Evolutionary conservation across 2,888 invertebrate genomes (phyloP), one percentile per base, ranked within the genome.

Genomic region (Xylocampa areola): DNA sequence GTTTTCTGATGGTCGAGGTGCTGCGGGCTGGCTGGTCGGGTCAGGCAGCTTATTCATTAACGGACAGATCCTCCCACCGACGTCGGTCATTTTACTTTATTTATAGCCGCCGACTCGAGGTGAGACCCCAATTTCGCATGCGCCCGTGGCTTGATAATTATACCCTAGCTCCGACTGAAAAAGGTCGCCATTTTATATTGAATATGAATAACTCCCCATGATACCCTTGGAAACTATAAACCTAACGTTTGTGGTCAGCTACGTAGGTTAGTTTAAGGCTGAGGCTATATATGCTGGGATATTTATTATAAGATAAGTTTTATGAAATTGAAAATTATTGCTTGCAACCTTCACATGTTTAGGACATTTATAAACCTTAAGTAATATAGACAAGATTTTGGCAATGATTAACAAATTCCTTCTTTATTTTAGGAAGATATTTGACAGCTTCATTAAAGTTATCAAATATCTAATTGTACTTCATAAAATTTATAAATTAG

Each of bases 91-190:
- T 91, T 94, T 92, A 84, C 84, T 92, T 94, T 94, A 93, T 93
- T 92, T 92, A 92, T 88, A 88, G 85, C 84, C 85, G 87, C 81
- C 84, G 86, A 81, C 84, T 68, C 86, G 91, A 92, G 92, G 92
- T 92, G 92, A 92, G 91, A 93, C 93, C 92, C 94, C 91, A 93
- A 94, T 94, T 93, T 94, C 87, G 94, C 94, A 91, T 92, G 85
- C 88, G 90, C 86, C 88, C 81, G 86, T 87, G 86, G 86, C 89
- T 87, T 84, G 86, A 91, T 93, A 94, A 92, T 94, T 92, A 93
- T 92, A 92, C 89, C 81, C 89, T 91, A 89, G 91, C 87, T 73
- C 75, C 71, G 80, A 73, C 85, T 91, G 86, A 89, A 90, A 89
- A 89, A 87, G 84, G 88, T 89, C 87, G 87, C 89, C 87, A 87